A percentile compares a stretch with the other conserved stretches of the same genome.
Evolutionary conservation across 1,140 invertebrate genomes (phyloP).

Genomic region (Conus betulinus): DNA sequence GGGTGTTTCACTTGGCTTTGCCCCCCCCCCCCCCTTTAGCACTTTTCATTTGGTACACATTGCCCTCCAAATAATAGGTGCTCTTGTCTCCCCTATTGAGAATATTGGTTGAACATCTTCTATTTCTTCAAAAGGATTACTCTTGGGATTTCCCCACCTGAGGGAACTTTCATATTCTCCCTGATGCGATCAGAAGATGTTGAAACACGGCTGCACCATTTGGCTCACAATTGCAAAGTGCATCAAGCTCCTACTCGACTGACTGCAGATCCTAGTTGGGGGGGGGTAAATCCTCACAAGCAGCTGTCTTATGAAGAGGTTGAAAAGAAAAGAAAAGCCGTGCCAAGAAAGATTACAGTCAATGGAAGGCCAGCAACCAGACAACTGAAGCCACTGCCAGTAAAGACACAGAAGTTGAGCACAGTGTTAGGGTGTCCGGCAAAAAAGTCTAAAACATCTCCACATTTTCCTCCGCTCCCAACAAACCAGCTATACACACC

Average conservation of each 20-base stretch:
- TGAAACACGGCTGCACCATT: not conserved
- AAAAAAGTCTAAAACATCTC: not conserved
- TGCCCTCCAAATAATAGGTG: not conserved
- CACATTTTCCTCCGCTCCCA: not conserved
- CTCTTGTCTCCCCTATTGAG: not conserved
- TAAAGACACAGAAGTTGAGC: too few species aligned
- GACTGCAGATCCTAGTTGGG: constrained; percentile 8
- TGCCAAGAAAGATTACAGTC: too few species aligned
- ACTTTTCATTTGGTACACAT: constrained; percentile 20
- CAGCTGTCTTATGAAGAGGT: not conserved
- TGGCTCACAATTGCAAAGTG: constrained; percentile 8
- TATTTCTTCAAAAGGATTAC: not conserved
- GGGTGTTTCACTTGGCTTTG: too few species aligned
- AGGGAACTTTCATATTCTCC: not conserved
- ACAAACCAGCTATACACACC: not conserved
- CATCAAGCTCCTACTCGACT: constrained; percentile 14
- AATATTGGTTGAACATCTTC: not conserved
- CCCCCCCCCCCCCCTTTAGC: too few species aligned
- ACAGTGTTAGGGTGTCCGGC: not conserved
- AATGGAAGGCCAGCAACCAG: too few species aligned
- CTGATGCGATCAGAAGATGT: not conserved
- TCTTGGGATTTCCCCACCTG: too few species aligned
- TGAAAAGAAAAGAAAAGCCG: not conserved
- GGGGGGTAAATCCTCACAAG: too few species aligned
- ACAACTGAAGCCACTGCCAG: not conserved